These are phyloP conservation scores for Leucoptera coffeella DNA, from an alignment of 2,888 invertebrate genomes.

Conservation along the genomic window DNA sequence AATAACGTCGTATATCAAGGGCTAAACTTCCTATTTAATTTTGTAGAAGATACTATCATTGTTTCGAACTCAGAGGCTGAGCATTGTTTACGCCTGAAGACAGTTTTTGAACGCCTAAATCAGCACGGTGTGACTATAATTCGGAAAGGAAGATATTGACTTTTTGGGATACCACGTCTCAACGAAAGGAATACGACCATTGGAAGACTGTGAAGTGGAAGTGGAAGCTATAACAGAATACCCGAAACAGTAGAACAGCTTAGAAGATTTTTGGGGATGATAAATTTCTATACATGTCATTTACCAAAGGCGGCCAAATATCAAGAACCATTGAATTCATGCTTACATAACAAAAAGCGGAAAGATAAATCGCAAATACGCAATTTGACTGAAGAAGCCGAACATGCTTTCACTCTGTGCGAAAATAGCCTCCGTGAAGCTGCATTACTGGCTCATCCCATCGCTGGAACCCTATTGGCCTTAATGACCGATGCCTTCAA, in stretches of 20 bases:
- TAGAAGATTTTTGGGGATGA: conserved; percentile 5
- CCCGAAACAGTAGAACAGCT: conserved; percentile 2
- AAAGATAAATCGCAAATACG: not conserved
- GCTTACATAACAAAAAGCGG: not conserved
- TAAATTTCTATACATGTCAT: not conserved
- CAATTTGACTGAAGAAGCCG: no score
- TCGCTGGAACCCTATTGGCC: not conserved
- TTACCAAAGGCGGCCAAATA: not conserved
- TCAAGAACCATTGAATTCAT: conserved; percentile 1
- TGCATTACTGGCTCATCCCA: not conserved
- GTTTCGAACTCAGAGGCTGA: not conserved
- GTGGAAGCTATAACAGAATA: conserved; percentile 2
- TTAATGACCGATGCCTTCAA: not conserved
- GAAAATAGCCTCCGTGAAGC: not conserved
- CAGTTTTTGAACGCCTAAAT: no score
- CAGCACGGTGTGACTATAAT: no score
- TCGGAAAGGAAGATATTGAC: not conserved
- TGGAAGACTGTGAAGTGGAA: not conserved
- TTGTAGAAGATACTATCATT: not conserved
- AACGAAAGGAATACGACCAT: conserved; percentile 2
- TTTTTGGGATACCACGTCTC: not conserved
- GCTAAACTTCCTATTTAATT: not conserved
- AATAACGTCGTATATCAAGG: not conserved
- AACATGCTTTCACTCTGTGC: no score
- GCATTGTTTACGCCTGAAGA: not conserved